These are phyloP conservation scores for Tetraneura akinire DNA, from an alignment of 1,140 invertebrate genomes.

Conservation along the genomic window DNA sequence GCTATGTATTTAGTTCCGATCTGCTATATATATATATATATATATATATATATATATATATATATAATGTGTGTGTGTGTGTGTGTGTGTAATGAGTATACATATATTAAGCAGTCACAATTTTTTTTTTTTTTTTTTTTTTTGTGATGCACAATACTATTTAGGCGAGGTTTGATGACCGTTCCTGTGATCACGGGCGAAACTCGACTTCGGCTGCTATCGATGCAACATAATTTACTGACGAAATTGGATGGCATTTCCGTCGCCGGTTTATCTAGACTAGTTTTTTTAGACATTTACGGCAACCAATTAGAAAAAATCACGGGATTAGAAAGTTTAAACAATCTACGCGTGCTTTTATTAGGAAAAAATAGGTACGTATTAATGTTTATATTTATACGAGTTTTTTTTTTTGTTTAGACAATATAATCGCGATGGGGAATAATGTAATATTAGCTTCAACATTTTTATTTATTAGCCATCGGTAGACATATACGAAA, in stretches of 20 bases:
- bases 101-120: no score
- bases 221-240: conserved; percentile 88
- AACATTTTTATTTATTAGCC: no score
- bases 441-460: no score
- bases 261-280: conserved; percentile 56
- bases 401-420: background rate
- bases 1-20: no score
- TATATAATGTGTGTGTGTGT: background rate
- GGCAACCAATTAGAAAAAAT: conserved; percentile 91
- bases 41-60: no score
- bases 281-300: conserved; percentile 88
- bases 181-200: conserved; percentile 80
- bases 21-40: no score
- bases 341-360: conserved; percentile 78
- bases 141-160: no score
- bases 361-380: conserved; percentile 81
- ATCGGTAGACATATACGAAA: no score
- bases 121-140: conserved; percentile 40
- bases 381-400: no score
- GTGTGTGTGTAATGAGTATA: no score
- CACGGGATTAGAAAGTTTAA: conserved; percentile 71
- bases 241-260: conserved; percentile 70
- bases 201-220: conserved; percentile 76
- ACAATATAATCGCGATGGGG: no score
- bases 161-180: conserved; percentile 71